Conservation (phyloP, 2,888 invertebrate species). For the Melanargia galathea region DNA sequence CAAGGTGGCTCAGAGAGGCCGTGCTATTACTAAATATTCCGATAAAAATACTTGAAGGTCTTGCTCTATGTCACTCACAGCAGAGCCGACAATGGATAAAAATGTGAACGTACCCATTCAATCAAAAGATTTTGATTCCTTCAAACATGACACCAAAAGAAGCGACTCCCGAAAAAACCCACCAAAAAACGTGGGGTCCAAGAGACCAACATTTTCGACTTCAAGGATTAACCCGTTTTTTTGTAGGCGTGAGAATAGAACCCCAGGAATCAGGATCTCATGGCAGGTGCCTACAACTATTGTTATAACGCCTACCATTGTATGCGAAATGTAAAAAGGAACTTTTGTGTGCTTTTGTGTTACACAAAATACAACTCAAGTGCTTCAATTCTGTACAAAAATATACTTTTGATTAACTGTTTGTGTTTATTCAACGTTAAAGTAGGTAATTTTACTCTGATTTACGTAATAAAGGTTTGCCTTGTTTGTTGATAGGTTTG, state of each 20-base stretch:
- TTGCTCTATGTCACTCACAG: no score
- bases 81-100: background rate
- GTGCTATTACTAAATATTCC: no score
- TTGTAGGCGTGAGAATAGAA: constrained; percentile 67
- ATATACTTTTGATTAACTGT: constrained; percentile 32
- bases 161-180: constrained; percentile 21
- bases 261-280: constrained; percentile 42
- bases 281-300: constrained; percentile 59
- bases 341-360: constrained; percentile 29
- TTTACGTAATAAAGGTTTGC: constrained; percentile 3
- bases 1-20: no score
- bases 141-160: constrained; percentile 14
- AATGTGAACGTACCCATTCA: background rate
- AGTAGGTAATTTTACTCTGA: constrained; percentile 19
- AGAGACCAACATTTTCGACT: constrained; percentile 20
- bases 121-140: background rate
- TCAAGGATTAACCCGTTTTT: constrained; percentile 65
- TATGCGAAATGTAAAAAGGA: constrained; percentile 36
- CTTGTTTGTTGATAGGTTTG: background rate
- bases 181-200: constrained; percentile 13
- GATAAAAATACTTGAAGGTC: no score
- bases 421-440: constrained; percentile 27
- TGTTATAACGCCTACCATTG: constrained; percentile 40
- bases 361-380: constrained; percentile 33
- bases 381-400: constrained; percentile 28